Evolutionary conservation across 2,888 invertebrate species (phyloP), one percentile per base, ranked within the genome.

Genomic region (Blastobasis lacticolella): DNA sequence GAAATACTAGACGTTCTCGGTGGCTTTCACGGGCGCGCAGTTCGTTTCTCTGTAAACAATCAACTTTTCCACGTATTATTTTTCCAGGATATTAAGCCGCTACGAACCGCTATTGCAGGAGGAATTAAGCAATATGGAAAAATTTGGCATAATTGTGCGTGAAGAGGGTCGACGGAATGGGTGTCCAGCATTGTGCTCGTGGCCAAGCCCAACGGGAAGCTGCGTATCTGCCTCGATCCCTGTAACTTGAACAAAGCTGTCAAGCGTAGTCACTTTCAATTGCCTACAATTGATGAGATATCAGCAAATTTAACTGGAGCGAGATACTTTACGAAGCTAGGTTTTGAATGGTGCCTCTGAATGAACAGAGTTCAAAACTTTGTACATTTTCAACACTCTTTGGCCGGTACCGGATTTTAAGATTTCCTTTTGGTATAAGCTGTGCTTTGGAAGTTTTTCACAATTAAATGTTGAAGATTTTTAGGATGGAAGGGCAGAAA

Each of bases 211-310:
- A 55, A 59, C 51, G 60, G 58, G 43, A 49, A 53, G 23, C 10
- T 64, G 4, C 49, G 64, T 44, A n/a, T 62, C 6, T 61, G 62
- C 49, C 46, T 63, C 7, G 63, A 62, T 44, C 62, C 62, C 5
- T 37, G 57, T 7, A 57, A 62, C 38, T 49, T 64, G 5, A 64
- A 64, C 49, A 23, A 57, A 42, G 58, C 59, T 4, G 52, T 63
- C 0, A 50, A 53, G 41, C 54, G 63, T 47, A 45, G 56, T 4
- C 59, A 64, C 47, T 61, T 56, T 48, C 61, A 54, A 38, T 58
- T 63, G n/a, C 59, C 60, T 4, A 58, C 59, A 10, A 38, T 64
- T 23, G 60, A 63, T 37, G 58, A 58, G 48, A 52, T 59, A 43
- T 52, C 48, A 23, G 42, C 46, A 1, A 37, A 51, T 8, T 36